Base-by-base conservation (phyloP, 2,113 vertebrate genomes). In the Salvelinus sp. region DNA sequence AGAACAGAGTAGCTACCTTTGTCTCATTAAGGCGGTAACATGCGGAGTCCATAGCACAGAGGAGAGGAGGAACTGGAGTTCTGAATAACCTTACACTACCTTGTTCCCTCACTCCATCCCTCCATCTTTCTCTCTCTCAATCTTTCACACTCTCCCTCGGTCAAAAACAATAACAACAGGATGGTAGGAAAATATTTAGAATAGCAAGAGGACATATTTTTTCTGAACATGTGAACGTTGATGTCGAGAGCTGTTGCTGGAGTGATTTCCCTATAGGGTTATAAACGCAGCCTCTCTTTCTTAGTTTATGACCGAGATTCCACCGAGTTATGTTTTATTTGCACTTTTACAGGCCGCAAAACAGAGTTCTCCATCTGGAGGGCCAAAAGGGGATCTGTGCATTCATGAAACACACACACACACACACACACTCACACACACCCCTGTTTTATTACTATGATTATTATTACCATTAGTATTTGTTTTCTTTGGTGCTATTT, bases 281-380 rank as follows among this genome's bases (percentile, higher is more conserved):
- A 54, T 14, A 18, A 54, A 54, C 50, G 3, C 50, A 33, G 30
- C 13, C 47, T 50, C 47, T 62, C 66, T 20, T 54, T 63, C 66
- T 14, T 23, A 48, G 33, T 48, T 64, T 75, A 54, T 54, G 28
- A 75, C 73, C 13, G 27, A 44, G 38, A 44, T 44, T 44, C 38
- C 9, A 44, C 2, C 10, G 9, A 18, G 14, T 66, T 30, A 57
- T 12, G 3, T 67, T 75, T 68, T 67, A 75, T 54, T 66, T 22
- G 48, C 44, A 54, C 28, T 33, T 74, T 75, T 66, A 75, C 44
- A 54, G 25, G 64, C 65, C 47, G 33, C 6, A 67, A 67, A 67
- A 75, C 38, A 74, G 23, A 48, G 69, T 14, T n/a, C 47, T 68
- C 65, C 30, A 18, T 69, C 38, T 25, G 6, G n/a, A 48, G 48